Conservation (phyloP, 2,113 vertebrate genomes). For the Hepsetus odoe region DNA sequence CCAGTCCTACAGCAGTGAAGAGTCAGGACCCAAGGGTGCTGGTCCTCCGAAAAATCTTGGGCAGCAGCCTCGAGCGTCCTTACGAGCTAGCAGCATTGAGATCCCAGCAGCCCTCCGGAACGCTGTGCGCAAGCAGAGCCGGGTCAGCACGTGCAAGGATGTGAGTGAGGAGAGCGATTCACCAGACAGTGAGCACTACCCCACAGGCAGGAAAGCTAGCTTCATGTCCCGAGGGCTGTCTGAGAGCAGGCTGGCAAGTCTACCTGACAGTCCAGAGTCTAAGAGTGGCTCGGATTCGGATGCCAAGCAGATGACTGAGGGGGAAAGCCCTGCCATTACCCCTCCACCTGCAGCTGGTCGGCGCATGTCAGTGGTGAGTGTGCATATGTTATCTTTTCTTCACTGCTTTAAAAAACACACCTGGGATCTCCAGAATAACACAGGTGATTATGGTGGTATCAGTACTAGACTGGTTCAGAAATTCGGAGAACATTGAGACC, state of each 20-base stretch:
- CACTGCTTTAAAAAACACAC: no score
- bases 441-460: no score
- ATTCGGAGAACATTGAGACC: no score
- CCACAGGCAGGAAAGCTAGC: conserved; percentile 79
- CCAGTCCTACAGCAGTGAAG: conserved; percentile 72
- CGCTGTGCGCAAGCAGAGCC: conserved; percentile 73
- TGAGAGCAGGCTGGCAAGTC: conserved; percentile 73
- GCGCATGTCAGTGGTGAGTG: conserved; percentile 91
- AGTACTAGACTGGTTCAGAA: no score
- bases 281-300: conserved; percentile 70
- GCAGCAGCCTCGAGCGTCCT: conserved; percentile 59
- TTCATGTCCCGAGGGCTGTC: conserved; percentile 83
- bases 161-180: conserved; percentile 78
- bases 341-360: conserved; percentile 75
- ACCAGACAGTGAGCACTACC: conserved; percentile 74
- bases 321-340: conserved; percentile 73
- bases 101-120: conserved; percentile 66
- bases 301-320: conserved; percentile 62
- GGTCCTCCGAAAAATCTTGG: conserved; percentile 54
- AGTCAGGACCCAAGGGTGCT: conserved; percentile 59
- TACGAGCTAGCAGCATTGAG: conserved; percentile 70
- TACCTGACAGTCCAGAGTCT: conserved; percentile 73
- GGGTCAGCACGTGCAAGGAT: conserved; percentile 73
- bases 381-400: no score
- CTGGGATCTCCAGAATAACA: no score